phyloP scores from a whole-genome alignment of 2,113 vertebrate genomes.

The Oreochromis niloticus region DNA sequence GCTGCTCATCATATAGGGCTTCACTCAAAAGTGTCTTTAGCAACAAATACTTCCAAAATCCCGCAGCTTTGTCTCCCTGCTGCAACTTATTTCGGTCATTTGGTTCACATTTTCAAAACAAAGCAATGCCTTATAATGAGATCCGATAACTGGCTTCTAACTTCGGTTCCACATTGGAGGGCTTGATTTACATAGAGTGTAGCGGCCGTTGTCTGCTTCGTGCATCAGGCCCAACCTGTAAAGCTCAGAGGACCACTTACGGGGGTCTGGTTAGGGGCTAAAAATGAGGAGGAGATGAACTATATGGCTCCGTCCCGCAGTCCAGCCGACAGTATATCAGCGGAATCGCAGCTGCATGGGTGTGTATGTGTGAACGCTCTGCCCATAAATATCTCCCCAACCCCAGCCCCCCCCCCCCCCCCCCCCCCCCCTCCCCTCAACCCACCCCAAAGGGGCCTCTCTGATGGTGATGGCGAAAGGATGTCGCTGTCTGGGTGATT shows the following conservation, averaged over 20 bases:
- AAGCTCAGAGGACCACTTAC: conserved; percentile 66
- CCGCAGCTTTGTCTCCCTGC: neutral
- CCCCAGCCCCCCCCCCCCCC: neutral
- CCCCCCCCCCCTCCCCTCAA: no score
- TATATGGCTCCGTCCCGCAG: conserved; percentile 57
- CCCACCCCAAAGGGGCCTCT: conserved; percentile 64
- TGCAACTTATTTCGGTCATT: conserved; percentile 5
- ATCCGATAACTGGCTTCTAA: neutral
- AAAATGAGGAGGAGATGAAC: conserved; percentile 74
- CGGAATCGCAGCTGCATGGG: conserved; percentile 57
- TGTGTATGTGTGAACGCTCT: conserved; percentile 53
- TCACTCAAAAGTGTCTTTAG: conserved; percentile 18
- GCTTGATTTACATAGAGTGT: conserved; percentile 18
- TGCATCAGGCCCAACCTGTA: conserved; percentile 52
- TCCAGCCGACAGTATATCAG: conserved; percentile 71
- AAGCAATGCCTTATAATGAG: conserved; percentile 20
- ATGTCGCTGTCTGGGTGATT: conserved; percentile 77
- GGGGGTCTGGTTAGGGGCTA: conserved; percentile 53
- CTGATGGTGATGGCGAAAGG: conserved; percentile 73
- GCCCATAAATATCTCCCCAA: conserved; percentile 70
- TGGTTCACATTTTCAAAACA: conserved; percentile 18
- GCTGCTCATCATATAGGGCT: conserved; percentile 37
- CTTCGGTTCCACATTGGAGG: neutral
- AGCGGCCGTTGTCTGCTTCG: conserved; percentile 39
- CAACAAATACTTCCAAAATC: neutral